A percentile compares a stretch with the other conserved stretches of the same genome.
phyloP scores from a whole-genome alignment of 2,797 vertebrate genomes.

The Octomys mimax region DNA sequence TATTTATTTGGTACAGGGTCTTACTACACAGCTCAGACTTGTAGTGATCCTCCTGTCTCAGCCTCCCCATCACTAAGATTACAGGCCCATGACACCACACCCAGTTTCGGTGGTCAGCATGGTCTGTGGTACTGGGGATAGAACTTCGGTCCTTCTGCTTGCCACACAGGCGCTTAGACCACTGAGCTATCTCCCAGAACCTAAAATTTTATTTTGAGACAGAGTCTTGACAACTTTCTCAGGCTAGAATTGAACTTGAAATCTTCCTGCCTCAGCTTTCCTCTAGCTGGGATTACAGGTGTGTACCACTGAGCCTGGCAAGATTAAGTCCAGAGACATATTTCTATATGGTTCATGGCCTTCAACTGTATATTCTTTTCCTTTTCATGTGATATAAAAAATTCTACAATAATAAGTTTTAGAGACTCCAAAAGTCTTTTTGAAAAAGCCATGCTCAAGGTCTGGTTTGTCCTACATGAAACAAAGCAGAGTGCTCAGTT shows the following conservation, averaged over 20 bases:
- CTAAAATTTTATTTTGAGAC: background rate
- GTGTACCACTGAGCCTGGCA: background rate
- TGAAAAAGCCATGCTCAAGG: slow-evolving; percentile 5
- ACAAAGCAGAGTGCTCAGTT: background rate
- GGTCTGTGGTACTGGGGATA: too few species aligned
- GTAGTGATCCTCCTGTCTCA: too few species aligned
- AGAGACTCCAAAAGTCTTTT: background rate
- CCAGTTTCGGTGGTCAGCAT: too few species aligned
- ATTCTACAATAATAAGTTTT: slow-evolving; percentile 33
- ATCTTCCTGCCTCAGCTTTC: background rate
- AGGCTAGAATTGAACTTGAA: background rate
- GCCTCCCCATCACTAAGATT: too few species aligned
- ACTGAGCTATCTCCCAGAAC: too few species aligned
- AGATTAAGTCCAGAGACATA: background rate
- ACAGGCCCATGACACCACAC: too few species aligned
- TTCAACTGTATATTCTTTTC: background rate
- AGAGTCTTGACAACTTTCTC: background rate
- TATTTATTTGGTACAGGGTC: too few species aligned
- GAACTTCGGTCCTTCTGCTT: too few species aligned
- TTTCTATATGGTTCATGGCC: slow-evolving; percentile 18
- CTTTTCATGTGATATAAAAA: background rate
- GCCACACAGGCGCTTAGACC: too few species aligned
- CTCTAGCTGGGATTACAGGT: background rate
- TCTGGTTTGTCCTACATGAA: background rate
- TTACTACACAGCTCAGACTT: too few species aligned